Evolutionary conservation across 2,888 invertebrate genomes (phyloP).

Genomic region (Oeneis ivallda): DNA sequence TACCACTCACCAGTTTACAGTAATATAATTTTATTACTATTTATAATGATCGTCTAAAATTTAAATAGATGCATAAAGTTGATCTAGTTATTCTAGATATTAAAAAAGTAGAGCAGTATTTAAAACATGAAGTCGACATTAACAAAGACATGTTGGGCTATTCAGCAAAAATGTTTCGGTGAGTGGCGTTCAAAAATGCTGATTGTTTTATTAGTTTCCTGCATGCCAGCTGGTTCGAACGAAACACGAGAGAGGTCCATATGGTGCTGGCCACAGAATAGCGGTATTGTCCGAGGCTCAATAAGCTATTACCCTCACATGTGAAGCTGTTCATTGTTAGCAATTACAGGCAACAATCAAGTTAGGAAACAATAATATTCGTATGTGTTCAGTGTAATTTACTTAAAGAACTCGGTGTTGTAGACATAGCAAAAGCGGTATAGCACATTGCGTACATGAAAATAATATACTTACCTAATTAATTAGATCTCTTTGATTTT

Average conservation of each 20-base stretch:
- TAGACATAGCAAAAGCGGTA: background rate
- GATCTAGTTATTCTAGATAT: slow-evolving; percentile 1
- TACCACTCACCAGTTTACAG: too few species aligned
- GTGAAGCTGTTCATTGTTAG: slow-evolving; percentile 39
- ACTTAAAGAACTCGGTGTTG: slow-evolving; percentile 16
- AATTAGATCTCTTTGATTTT: too few species aligned
- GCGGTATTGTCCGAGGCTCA: slow-evolving; percentile 48
- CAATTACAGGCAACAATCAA: slow-evolving; percentile 41
- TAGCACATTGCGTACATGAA: background rate
- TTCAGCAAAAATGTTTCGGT: slow-evolving; percentile 27
- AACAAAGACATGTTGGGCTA: slow-evolving; percentile 21
- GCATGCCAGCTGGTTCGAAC: slow-evolving; percentile 46
- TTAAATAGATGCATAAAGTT: background rate
- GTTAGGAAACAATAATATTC: slow-evolving; percentile 36
- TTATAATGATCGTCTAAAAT: background rate
- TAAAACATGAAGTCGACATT: background rate
- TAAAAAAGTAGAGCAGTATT: too few species aligned
- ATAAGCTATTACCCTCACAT: slow-evolving; percentile 42
- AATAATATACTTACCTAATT: background rate
- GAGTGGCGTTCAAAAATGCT: slow-evolving; percentile 35
- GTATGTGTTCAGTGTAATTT: slow-evolving; percentile 27
- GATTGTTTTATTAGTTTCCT: slow-evolving; percentile 46
- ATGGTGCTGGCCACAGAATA: slow-evolving; percentile 48
- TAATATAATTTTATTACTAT: background rate
- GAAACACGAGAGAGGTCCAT: slow-evolving; percentile 48